phyloP scores from a whole-genome alignment of 2,797 vertebrate species.

The Molossus molossus region DNA sequence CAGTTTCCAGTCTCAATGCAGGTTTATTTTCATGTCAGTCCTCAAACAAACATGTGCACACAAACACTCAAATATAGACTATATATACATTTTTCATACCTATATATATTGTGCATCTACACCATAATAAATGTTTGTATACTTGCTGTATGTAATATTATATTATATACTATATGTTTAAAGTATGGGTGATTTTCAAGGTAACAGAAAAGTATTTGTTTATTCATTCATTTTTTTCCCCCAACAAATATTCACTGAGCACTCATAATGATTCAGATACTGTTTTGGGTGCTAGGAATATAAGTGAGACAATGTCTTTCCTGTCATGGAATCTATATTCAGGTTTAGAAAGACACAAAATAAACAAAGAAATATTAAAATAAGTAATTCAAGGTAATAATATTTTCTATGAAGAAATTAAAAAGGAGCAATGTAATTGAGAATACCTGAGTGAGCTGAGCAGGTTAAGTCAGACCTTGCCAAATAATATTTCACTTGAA shows the following conservation, averaged over 20 bases:
- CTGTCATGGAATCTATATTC: not conserved
- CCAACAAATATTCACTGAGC: not conserved
- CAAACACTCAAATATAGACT: not conserved
- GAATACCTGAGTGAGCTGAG: not conserved
- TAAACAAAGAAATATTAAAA: not conserved
- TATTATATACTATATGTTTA: not conserved
- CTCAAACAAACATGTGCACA: not conserved
- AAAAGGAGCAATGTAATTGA: not conserved
- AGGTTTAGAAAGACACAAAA: not conserved
- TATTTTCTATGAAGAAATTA: not conserved
- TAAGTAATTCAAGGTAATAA: not conserved
- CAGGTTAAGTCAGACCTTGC: not conserved
- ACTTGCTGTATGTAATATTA: not conserved
- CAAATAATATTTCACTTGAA: not conserved
- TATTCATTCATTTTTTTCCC: not conserved
- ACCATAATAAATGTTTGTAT: not conserved
- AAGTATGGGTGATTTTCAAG: constrained; percentile 9
- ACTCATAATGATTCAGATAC: not conserved
- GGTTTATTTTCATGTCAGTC: not conserved
- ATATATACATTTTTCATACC: not conserved
- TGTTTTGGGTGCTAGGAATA: not conserved
- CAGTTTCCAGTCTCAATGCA: not conserved
- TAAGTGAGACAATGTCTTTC: not conserved
- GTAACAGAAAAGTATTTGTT: not conserved
- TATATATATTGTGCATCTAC: not conserved